Conservation (phyloP, 2,888 invertebrate genomes). For the Tetragonula carbonaria region DNA sequence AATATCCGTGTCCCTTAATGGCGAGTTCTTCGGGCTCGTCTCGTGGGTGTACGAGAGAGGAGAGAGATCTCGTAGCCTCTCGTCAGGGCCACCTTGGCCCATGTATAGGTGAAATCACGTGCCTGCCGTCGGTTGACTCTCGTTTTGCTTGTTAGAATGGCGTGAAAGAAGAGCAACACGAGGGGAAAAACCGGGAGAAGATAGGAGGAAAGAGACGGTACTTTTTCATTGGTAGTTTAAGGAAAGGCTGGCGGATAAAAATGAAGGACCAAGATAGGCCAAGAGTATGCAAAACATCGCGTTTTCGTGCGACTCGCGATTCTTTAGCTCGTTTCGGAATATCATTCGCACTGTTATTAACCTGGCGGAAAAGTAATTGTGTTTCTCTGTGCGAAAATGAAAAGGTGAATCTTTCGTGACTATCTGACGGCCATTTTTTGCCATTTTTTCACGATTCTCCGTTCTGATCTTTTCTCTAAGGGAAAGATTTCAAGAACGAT, state of each 20-base stretch:
- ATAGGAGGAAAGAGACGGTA: not conserved
- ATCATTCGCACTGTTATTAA: no score
- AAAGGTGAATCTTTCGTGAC: no score
- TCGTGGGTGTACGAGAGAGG: slow-evolving; percentile 62
- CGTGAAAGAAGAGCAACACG: not conserved
- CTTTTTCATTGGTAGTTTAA: not conserved
- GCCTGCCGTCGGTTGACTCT: slow-evolving; percentile 41
- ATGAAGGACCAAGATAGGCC: not conserved
- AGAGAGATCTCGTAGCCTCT: slow-evolving; percentile 59
- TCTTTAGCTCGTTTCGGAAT: no score
- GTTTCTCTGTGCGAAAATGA: no score
- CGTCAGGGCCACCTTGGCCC: slow-evolving; percentile 35
- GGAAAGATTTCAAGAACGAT: no score
- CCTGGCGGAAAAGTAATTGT: no score
- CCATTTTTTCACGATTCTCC: no score
- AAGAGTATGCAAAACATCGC: not conserved
- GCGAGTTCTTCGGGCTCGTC: slow-evolving; percentile 70
- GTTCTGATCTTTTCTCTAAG: no score
- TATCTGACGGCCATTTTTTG: no score
- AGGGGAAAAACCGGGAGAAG: not conserved
- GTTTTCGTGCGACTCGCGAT: not conserved
- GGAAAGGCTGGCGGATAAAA: not conserved
- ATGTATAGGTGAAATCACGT: slow-evolving; percentile 53
- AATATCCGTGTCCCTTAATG: slow-evolving; percentile 78
- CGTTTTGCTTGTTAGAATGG: slow-evolving; percentile 32